Evolutionary conservation across 2,797 vertebrate species (phyloP).

Genomic region (Merluccius polli): DNA sequence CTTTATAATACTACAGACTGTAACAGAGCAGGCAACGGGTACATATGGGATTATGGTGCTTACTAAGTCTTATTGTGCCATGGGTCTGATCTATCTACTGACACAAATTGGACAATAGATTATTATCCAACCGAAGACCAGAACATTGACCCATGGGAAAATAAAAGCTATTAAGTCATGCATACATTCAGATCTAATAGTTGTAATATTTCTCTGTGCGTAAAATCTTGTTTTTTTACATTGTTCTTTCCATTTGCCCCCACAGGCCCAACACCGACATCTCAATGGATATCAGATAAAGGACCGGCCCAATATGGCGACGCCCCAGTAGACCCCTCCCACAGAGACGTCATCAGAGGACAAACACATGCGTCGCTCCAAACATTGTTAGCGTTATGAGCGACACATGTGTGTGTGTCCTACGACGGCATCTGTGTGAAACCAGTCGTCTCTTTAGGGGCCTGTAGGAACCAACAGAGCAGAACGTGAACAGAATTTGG

Average conservation of each 20-base stretch:
- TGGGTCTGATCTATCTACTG: conserved; percentile 13
- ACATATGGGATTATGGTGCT: conserved; percentile 30
- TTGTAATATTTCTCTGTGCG: background rate
- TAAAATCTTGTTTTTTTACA: background rate
- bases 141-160: background rate
- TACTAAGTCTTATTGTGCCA: conserved; percentile 14
- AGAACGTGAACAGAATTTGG: background rate
- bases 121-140: background rate
- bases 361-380: background rate
- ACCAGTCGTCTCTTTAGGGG: background rate
- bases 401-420: background rate
- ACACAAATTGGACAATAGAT: background rate
- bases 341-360: background rate
- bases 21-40: conserved; percentile 19
- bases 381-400: background rate
- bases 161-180: background rate
- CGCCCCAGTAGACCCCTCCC: background rate
- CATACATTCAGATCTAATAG: background rate
- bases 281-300: background rate
- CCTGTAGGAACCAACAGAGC: background rate
- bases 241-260: background rate
- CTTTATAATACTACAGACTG: conserved; percentile 11
- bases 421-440: background rate
- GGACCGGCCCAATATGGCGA: background rate
- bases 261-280: background rate